Evolutionary conservation across 1,140 invertebrate species (phyloP).

Genomic region (Ceratina australensis): DNA sequence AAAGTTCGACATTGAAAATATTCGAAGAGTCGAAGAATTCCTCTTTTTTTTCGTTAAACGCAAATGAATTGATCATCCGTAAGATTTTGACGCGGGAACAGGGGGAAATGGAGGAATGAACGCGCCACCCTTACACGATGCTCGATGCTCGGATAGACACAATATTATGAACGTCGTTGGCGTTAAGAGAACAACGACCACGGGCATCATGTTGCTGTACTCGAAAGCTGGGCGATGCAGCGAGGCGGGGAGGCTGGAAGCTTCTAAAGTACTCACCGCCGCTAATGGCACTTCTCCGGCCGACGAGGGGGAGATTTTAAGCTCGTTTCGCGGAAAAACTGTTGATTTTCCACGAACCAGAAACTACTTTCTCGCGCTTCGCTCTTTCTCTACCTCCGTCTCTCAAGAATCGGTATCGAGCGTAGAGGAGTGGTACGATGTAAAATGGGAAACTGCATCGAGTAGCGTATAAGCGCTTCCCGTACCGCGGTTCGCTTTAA

Average conservation of each 20-base stretch:
- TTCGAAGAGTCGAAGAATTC: not conserved
- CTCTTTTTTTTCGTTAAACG: no score
- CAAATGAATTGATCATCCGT: not conserved
- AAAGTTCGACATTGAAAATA: not conserved
- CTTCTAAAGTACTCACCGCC: constrained; percentile 69
- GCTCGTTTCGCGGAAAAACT: constrained; percentile 73
- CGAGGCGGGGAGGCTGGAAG: constrained; percentile 57
- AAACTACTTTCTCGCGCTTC: constrained; percentile 46
- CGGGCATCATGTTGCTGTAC: constrained; percentile 46
- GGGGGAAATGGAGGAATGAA: not conserved
- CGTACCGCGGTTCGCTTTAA: not conserved
- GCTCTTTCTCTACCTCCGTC: not conserved
- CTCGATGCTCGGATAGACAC: constrained; percentile 47
- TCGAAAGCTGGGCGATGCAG: constrained; percentile 57
- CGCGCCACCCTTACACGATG: not conserved
- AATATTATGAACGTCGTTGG: constrained; percentile 59
- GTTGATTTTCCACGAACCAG: constrained; percentile 68
- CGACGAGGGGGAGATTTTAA: constrained; percentile 64
- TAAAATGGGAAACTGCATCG: not conserved
- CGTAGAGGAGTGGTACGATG: not conserved
- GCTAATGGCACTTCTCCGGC: constrained; percentile 71
- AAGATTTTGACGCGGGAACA: not conserved
- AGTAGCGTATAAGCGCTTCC: no score
- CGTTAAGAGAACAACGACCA: constrained; percentile 54
- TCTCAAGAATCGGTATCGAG: constrained; percentile 18